Percentiles rank a stretch among this genome's conserved stretches.
phyloP scores from a whole-genome alignment of 2,888 invertebrate genomes.

The Luperina testacea region DNA sequence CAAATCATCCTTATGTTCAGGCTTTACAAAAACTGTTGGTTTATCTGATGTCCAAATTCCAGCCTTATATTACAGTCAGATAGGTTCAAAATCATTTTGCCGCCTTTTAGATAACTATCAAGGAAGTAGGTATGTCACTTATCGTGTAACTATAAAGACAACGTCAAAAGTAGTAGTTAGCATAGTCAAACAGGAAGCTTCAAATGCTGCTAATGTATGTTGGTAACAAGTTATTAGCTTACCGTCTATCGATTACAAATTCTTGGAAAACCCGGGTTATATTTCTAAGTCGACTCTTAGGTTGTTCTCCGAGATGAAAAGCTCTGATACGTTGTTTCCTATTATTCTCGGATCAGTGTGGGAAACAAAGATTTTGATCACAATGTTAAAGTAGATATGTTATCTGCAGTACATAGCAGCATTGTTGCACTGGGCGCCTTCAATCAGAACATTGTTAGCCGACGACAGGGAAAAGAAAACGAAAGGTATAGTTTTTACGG shows the following conservation, averaged over 20 bases:
- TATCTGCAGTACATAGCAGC: constrained; percentile 31
- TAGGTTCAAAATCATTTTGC: background rate
- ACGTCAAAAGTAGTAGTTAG: background rate
- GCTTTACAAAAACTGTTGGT: constrained; percentile 1
- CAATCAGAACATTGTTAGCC: constrained; percentile 22
- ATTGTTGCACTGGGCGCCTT: constrained; percentile 26
- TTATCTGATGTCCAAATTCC: too few relatives aligned
- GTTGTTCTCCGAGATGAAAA: constrained; percentile 41
- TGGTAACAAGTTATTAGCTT: background rate
- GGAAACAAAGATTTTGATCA: constrained; percentile 53
- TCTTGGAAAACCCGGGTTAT: constrained; percentile 8
- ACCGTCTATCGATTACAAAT: background rate
- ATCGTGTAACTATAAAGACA: background rate
- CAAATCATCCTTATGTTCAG: constrained; percentile 7
- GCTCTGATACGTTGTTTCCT: constrained; percentile 34
- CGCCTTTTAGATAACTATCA: background rate
- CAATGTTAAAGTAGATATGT: constrained; percentile 27
- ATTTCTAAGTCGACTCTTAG: background rate
- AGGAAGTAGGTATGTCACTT: background rate
- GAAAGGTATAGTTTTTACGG: background rate
- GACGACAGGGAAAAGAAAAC: constrained; percentile 10
- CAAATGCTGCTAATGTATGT: background rate
- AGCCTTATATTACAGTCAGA: background rate
- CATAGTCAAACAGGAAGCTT: background rate
- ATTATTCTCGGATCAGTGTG: constrained; percentile 34